Percentiles rank a stretch among this genome's conserved stretches.
phyloP scores from a whole-genome alignment of 2,797 vertebrate species.

The Sorex maritimensis region DNA sequence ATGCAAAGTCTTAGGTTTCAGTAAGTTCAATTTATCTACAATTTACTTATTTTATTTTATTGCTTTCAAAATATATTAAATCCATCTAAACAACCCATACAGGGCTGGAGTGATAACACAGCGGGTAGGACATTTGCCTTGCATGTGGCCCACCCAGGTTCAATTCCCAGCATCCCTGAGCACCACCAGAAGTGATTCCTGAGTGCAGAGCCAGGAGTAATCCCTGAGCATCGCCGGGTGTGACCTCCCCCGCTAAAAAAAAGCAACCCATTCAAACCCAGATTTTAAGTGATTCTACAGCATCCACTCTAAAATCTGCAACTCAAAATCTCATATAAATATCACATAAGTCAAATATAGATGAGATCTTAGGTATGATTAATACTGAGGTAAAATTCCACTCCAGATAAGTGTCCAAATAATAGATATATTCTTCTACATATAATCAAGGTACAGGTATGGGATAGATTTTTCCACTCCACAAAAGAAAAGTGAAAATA shows the following conservation, averaged over 20 bases:
- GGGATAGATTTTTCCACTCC: not conserved
- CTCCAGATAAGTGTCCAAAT: not conserved
- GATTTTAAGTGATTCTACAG: not conserved
- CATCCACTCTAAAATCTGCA: not conserved
- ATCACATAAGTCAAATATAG: not conserved
- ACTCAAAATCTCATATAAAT: not conserved
- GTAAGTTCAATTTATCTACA: not conserved
- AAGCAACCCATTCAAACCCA: not conserved
- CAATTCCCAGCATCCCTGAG: too few species aligned
- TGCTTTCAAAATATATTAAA: not conserved
- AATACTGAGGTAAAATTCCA: not conserved
- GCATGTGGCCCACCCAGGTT: too few species aligned
- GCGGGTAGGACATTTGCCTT: too few species aligned
- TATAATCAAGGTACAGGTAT: not conserved
- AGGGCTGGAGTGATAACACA: too few species aligned
- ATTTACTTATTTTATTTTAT: not conserved
- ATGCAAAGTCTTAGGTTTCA: not conserved
- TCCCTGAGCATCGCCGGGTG: too few species aligned
- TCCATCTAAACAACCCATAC: not conserved
- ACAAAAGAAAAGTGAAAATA: not conserved
- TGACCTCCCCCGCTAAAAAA: too few species aligned
- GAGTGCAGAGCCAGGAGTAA: too few species aligned
- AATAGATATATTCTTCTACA: not conserved
- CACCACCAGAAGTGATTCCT: too few species aligned
- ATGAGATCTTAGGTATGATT: not conserved